phyloP scores from a whole-genome alignment of 53 echinoderm and acorn worm species.

The Apostichopus leukothele region DNA sequence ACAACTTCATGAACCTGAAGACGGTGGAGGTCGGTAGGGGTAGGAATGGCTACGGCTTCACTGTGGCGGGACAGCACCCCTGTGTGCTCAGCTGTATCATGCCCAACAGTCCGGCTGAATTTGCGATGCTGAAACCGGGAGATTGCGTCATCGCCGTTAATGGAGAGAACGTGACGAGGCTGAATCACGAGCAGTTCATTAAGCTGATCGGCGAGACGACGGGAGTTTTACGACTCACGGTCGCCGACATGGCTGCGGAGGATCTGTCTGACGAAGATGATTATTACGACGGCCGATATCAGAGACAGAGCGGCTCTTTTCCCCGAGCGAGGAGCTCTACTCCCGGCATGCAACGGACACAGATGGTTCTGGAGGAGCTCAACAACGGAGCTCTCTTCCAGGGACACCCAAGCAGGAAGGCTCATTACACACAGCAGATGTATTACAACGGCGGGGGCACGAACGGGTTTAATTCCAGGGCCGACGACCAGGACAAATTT shows the following conservation, averaged over 20 bases:
- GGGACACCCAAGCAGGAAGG: conserved; percentile 20
- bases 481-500: conserved; percentile 63
- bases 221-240: conserved; percentile 84
- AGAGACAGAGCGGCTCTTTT: conserved; percentile 21
- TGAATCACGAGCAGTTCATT: conserved; percentile 92
- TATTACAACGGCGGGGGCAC: conserved; percentile 43
- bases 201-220: conserved; percentile 88
- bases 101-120: conserved; percentile 87
- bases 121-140: conserved; percentile 77
- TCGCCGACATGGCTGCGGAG: conserved; percentile 69
- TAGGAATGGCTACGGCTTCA: conserved; percentile 91
- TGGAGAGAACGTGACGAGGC: conserved; percentile 88
- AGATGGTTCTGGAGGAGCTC: conserved; percentile 73
- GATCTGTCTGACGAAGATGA: conserved; percentile 85
- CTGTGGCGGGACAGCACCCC: conserved; percentile 88
- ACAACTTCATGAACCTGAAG: conserved; percentile 77
- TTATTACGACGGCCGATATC: conserved; percentile 44
- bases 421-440: conserved; percentile 37
- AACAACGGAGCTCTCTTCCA: conserved; percentile 62
- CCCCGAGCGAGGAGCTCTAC: conserved; percentile 74
- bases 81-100: conserved; percentile 88
- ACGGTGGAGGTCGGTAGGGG: conserved; percentile 96
- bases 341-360: conserved; percentile 61
- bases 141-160: conserved; percentile 94
- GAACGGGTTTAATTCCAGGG: conserved; percentile 32